phyloP scores from a whole-genome alignment of 1,140 invertebrate species.

The Cardiocondyla obscurior region DNA sequence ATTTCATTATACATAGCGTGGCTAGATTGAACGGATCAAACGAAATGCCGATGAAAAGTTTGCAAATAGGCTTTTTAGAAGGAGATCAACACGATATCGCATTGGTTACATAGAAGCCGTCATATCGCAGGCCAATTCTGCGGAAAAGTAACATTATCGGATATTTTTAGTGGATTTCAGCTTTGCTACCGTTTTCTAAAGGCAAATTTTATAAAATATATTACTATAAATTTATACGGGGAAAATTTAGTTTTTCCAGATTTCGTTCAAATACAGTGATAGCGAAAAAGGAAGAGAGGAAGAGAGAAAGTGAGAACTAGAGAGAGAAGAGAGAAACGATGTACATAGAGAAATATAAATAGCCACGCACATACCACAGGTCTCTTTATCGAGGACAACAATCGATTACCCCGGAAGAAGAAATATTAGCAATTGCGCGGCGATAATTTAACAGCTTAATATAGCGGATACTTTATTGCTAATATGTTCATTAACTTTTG shows the following conservation, averaged over 20 bases:
- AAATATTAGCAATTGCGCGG: conserved; percentile 61
- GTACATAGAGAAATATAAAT: conserved; percentile 38
- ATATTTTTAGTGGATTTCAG: conserved; percentile 33
- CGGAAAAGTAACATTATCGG: conserved; percentile 44
- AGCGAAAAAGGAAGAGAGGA: not conserved
- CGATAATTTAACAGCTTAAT: conserved; percentile 66
- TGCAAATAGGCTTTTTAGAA: conserved; percentile 56
- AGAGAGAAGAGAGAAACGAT: too few species aligned
- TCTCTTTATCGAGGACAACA: conserved; percentile 24
- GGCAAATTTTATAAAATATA: not conserved
- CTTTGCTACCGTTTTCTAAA: not conserved
- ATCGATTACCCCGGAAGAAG: conserved; percentile 64
- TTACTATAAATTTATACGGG: conserved; percentile 16
- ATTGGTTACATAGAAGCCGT: conserved; percentile 38
- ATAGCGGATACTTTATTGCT: conserved; percentile 58
- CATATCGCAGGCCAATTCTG: conserved; percentile 47
- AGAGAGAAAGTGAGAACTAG: too few species aligned
- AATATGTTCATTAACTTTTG: conserved; percentile 66
- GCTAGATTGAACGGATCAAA: conserved; percentile 68
- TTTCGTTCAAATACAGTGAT: not conserved
- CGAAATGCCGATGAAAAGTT: conserved; percentile 67
- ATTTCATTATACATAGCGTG: conserved; percentile 69
- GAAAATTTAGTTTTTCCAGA: not conserved
- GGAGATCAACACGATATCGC: conserved; percentile 63
- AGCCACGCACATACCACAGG: not conserved